Conservation (phyloP, 53 echinoderm and acorn worm species). For the Luidia sarsii region DNA sequence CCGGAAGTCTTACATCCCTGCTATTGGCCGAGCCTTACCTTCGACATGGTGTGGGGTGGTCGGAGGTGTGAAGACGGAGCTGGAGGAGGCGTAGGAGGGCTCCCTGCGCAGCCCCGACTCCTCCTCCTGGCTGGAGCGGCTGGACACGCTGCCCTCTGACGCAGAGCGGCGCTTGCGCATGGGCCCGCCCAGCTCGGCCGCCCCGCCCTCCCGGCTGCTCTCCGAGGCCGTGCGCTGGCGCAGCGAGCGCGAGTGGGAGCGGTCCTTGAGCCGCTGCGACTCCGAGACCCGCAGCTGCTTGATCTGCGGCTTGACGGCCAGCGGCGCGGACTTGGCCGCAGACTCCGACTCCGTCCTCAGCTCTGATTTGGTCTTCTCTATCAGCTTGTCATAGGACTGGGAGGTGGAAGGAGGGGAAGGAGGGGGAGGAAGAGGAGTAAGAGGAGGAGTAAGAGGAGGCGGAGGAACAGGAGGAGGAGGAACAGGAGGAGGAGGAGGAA, state of each 20-base stretch:
- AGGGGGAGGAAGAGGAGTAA: too few relatives aligned
- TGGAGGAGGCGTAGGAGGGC: constrained; percentile 55
- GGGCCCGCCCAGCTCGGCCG: constrained; percentile 60
- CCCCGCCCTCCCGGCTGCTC: constrained; percentile 73
- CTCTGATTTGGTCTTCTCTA: constrained; percentile 67
- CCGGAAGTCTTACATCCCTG: too few relatives aligned
- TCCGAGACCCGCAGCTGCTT: constrained; percentile 76
- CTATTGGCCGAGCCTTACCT: too few relatives aligned
- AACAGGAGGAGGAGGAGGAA: too few relatives aligned
- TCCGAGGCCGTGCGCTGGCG: constrained; percentile 94
- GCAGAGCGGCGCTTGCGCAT: constrained; percentile 53
- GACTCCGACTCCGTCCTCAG: constrained; percentile 48
- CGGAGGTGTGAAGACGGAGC: constrained; percentile 62
- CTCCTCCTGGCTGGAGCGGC: constrained; percentile 75
- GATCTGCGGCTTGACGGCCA: constrained; percentile 95
- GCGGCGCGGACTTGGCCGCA: constrained; percentile 13
- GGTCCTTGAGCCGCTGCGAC: constrained; percentile 68
- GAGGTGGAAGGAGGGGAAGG: neutral
- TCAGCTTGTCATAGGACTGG: constrained; percentile 91
- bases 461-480: too few relatives aligned
- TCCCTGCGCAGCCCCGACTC: constrained; percentile 53
- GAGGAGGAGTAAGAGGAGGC: too few relatives aligned
- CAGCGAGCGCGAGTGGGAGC: constrained; percentile 74
- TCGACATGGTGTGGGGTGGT: constrained; percentile 63
- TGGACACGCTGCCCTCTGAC: constrained; percentile 74